A percentile compares a stretch with the other conserved stretches of the same genome.
Evolutionary conservation across 1,140 invertebrate genomes (phyloP).

Genomic region (Pogonomyrmex barbatus): DNA sequence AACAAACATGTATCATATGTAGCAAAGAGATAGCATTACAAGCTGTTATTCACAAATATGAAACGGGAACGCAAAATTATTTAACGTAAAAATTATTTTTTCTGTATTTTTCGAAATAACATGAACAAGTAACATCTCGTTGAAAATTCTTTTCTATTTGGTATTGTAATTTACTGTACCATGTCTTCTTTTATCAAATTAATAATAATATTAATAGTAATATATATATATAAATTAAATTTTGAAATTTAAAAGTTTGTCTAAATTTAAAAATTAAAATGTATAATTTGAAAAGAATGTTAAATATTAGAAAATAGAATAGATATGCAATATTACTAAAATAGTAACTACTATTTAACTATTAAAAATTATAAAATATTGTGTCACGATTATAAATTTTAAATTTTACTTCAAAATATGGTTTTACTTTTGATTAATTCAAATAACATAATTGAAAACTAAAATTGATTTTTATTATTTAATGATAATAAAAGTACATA

Average conservation of each 20-base stretch:
- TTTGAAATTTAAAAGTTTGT: background rate
- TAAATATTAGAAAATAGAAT: background rate
- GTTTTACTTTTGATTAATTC: background rate
- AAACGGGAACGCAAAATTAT: background rate
- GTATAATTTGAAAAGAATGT: background rate
- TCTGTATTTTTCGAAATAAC: background rate
- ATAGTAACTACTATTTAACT: background rate
- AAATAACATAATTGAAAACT: background rate
- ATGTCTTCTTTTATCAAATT: background rate
- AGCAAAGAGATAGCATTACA: background rate
- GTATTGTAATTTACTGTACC: background rate
- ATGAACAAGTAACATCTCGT: background rate
- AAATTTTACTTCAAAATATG: background rate
- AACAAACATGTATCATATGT: background rate
- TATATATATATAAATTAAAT: background rate
- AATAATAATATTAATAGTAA: background rate
- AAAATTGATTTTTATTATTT: background rate
- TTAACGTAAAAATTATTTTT: background rate
- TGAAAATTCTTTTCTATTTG: background rate
- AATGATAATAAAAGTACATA: no score
- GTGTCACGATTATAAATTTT: background rate
- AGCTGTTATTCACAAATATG: background rate
- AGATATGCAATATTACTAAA: background rate
- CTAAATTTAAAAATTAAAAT: background rate
- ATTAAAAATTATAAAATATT: conserved; percentile 1